These are phyloP conservation scores for Takifugu ocellatus DNA, from an alignment of 2,797 vertebrate genomes.

Conservation along the genomic window DNA sequence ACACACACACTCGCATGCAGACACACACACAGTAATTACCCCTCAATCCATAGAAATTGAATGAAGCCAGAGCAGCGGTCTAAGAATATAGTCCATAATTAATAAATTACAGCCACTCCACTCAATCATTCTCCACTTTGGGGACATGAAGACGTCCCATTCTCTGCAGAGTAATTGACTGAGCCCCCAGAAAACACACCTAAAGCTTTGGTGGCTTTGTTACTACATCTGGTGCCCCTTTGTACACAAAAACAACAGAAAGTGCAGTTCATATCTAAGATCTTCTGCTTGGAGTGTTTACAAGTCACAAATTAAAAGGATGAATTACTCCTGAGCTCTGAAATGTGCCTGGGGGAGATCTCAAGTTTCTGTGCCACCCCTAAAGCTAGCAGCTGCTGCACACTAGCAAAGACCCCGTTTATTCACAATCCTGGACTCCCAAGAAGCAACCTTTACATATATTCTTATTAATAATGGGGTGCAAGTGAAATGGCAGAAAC, in stretches of 20 bases:
- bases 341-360: constrained; percentile 71
- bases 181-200: constrained; percentile 48
- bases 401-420: constrained; percentile 30
- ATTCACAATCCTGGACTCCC: constrained; percentile 28
- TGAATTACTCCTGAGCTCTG: constrained; percentile 70
- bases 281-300: constrained; percentile 65
- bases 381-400: constrained; percentile 70
- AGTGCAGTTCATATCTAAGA: constrained; percentile 51
- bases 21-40: constrained; percentile 59
- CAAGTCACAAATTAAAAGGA: constrained; percentile 77
- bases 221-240: constrained; percentile 45
- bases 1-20: constrained; percentile 7
- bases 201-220: constrained; percentile 32
- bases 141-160: constrained; percentile 65
- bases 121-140: constrained; percentile 73
- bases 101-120: constrained; percentile 76
- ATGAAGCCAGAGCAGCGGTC: constrained; percentile 70
- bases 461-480: background rate
- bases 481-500: constrained; percentile 1
- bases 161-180: constrained; percentile 60
- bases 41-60: constrained; percentile 74
- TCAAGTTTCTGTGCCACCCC: constrained; percentile 51
- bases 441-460: background rate
- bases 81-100: constrained; percentile 77
- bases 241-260: constrained; percentile 45